These are phyloP conservation scores for Melinaea marsaeus DNA, from an alignment of 2,888 invertebrate genomes.

Conservation along the genomic window DNA sequence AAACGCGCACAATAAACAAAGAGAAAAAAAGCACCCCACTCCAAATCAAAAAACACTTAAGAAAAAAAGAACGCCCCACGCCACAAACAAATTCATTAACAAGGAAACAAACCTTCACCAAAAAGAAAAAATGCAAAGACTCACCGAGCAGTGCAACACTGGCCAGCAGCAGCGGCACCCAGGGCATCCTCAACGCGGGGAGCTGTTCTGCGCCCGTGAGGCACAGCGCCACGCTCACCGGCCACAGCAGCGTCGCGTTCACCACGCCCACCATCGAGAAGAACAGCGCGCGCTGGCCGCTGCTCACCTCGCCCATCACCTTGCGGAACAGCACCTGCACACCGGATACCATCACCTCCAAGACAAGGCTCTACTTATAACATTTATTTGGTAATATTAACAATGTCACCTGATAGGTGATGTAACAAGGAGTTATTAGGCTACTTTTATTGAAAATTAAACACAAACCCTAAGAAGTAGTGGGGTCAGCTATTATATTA, in stretches of 20 bases:
- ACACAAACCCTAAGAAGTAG: too few relatives aligned
- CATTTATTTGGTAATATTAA: too few relatives aligned
- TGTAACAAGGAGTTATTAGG: too few relatives aligned
- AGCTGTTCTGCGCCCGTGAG: slow-evolving; percentile 92
- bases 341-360: not conserved
- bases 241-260: slow-evolving; percentile 93
- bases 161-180: slow-evolving; percentile 89
- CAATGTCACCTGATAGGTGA: too few relatives aligned
- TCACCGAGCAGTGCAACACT: slow-evolving; percentile 83
- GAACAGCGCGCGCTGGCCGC: slow-evolving; percentile 94
- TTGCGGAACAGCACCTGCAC: slow-evolving; percentile 93
- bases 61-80: not conserved
- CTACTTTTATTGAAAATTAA: too few relatives aligned
- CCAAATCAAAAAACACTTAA: too few relatives aligned
- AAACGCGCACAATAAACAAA: too few relatives aligned
- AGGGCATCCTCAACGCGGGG: slow-evolving; percentile 89
- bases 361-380: too few relatives aligned
- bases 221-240: slow-evolving; percentile 90
- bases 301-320: slow-evolving; percentile 94
- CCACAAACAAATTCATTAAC: not conserved
- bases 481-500: too few relatives aligned
- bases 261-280: slow-evolving; percentile 94
- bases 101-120: not conserved
- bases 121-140: slow-evolving; percentile 5
- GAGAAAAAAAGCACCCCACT: too few relatives aligned